phyloP scores from a whole-genome alignment of 2,113 vertebrate species.

The Nerophis lumbriciformis region DNA sequence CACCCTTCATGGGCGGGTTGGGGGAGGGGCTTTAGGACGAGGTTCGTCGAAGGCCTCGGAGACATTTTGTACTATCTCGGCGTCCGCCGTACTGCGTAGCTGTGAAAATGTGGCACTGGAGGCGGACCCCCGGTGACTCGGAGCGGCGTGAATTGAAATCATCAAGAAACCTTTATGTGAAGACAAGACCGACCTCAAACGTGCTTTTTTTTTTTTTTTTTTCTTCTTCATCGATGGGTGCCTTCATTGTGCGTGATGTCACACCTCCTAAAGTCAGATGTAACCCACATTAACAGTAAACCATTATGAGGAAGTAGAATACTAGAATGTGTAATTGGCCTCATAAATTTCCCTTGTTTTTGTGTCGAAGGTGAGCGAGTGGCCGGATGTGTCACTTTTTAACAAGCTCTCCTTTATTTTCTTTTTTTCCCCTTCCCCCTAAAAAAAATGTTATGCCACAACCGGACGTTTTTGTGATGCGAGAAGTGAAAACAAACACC shows the following conservation, averaged over 20 bases:
- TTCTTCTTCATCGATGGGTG: conserved; percentile 52
- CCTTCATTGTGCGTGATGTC: conserved; percentile 59
- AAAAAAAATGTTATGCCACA: conserved; percentile 46
- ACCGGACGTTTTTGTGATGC: conserved; percentile 46
- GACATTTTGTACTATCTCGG: conserved; percentile 42
- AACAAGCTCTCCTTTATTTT: conserved; percentile 44
- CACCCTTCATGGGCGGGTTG: conserved; percentile 29
- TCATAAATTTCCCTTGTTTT: background rate
- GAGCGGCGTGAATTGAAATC: conserved; percentile 2
- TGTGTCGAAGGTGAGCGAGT: conserved; percentile 3
- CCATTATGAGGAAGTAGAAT: no score
- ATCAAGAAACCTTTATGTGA: conserved; percentile 25
- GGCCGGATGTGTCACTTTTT: conserved; percentile 51
- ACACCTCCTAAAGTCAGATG: background rate
- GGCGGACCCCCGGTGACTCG: background rate
- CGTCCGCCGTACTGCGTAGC: conserved; percentile 24
- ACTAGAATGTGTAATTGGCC: no score
- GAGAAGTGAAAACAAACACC: conserved; percentile 24
- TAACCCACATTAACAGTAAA: background rate
- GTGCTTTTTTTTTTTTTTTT: conserved; percentile 41
- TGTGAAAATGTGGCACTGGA: conserved; percentile 21
- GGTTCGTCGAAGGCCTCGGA: conserved; percentile 26
- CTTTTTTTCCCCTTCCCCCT: conserved; percentile 41
- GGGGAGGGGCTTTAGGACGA: conserved; percentile 15
- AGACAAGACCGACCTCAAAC: conserved; percentile 33